phyloP scores from a whole-genome alignment of 2,113 vertebrate genomes.

The Phyllostomus discolor region DNA sequence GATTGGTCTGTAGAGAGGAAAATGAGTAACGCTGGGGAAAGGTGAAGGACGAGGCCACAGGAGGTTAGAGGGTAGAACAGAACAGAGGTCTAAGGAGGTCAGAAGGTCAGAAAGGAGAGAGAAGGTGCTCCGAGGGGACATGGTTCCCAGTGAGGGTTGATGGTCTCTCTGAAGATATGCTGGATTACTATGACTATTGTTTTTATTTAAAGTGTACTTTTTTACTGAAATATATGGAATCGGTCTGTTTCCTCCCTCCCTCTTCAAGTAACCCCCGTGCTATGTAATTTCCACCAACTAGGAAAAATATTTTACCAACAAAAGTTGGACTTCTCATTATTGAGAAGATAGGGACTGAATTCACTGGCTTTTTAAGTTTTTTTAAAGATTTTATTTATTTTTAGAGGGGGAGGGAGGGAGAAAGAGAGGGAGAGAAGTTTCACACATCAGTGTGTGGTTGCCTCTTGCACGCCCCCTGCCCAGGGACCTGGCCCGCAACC shows the following conservation, averaged over 20 bases:
- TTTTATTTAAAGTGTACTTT: slow-evolving; percentile 18
- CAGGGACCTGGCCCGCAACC: too few species aligned
- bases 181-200: background rate
- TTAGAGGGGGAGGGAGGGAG: too few species aligned
- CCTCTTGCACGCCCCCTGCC: too few species aligned
- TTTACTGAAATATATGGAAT: background rate
- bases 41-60: background rate
- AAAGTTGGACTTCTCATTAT: background rate
- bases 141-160: background rate
- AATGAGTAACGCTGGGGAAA: background rate
- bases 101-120: background rate
- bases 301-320: slow-evolving; percentile 14
- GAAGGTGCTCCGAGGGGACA: background rate
- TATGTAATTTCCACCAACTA: background rate
- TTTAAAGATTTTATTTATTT: too few species aligned
- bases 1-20: background rate
- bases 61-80: background rate
- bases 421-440: too few species aligned
- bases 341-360: background rate
- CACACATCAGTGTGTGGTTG: too few species aligned
- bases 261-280: background rate
- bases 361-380: background rate
- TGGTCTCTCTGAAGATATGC: background rate
- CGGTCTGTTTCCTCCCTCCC: background rate
- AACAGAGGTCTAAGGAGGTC: background rate